phyloP scores from a whole-genome alignment of 2,113 vertebrate genomes.

The Pholis gunnellus region DNA sequence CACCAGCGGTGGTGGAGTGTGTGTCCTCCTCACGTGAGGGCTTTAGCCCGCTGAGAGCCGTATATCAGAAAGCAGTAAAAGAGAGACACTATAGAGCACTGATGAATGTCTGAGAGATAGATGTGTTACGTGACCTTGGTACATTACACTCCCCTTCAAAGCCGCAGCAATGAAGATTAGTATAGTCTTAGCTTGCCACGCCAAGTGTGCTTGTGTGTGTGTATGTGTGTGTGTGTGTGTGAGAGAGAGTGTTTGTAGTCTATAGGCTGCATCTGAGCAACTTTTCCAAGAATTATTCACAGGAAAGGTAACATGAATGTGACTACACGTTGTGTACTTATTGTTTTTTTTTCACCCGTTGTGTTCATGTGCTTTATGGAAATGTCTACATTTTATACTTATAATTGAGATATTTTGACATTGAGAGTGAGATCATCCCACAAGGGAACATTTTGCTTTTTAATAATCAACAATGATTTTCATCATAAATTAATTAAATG shows the following conservation, averaged over 20 bases:
- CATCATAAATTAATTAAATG: neutral
- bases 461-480: neutral
- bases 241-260: neutral
- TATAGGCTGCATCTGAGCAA: neutral
- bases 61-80: slow-evolving; percentile 78
- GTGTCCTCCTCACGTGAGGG: slow-evolving; percentile 59
- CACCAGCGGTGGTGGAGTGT: slow-evolving; percentile 50
- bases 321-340: neutral
- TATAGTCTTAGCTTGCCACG: slow-evolving; percentile 44
- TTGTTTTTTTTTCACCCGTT: neutral
- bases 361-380: neutral
- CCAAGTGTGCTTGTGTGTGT: slow-evolving; percentile 39
- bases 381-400: neutral
- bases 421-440: neutral
- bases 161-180: slow-evolving; percentile 66
- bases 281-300: slow-evolving; percentile 18
- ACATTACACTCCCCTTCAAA: slow-evolving; percentile 78
- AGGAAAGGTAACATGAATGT: neutral
- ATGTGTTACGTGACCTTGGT: slow-evolving; percentile 83
- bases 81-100: slow-evolving; percentile 71
- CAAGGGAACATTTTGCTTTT: neutral
- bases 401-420: neutral
- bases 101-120: slow-evolving; percentile 78
- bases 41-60: slow-evolving; percentile 65
- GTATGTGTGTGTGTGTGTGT: slow-evolving; percentile 7